Evolutionary conservation across 1,140 invertebrate species (phyloP).

Genomic region (Augochlora pura): DNA sequence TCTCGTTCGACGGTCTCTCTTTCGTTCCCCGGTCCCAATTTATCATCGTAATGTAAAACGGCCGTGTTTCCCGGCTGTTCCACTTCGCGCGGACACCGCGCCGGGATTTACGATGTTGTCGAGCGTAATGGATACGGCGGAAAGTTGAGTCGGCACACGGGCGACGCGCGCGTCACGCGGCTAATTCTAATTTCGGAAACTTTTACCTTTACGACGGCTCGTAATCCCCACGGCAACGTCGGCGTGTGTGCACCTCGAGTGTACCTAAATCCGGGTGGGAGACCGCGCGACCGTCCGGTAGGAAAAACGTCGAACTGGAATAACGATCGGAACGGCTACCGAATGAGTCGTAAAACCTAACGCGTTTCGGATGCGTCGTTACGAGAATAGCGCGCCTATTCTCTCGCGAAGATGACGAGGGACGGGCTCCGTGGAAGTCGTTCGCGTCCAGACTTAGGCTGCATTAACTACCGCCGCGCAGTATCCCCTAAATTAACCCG

Average conservation of each 20-base stretch:
- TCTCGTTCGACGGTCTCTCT: too few relatives aligned
- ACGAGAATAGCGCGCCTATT: not conserved
- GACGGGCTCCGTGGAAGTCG: too few relatives aligned
- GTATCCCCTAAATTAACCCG: too few relatives aligned
- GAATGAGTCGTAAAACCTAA: not conserved
- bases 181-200: slow-evolving; percentile 39
- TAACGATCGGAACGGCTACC: not conserved
- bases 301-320: not conserved
- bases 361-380: not conserved
- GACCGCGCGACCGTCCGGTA: too few relatives aligned
- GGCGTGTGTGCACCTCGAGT: not conserved
- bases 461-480: too few relatives aligned
- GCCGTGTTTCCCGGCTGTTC: slow-evolving; percentile 24
- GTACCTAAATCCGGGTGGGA: not conserved
- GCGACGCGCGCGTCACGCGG: not conserved
- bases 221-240: not conserved
- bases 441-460: too few relatives aligned
- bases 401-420: too few relatives aligned
- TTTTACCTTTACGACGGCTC: slow-evolving; percentile 1
- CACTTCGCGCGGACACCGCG: slow-evolving; percentile 11
- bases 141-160: not conserved
- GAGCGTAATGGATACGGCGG: slow-evolving; percentile 29
- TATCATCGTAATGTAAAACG: slow-evolving; percentile 13
- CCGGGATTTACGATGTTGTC: slow-evolving; percentile 42
- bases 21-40: slow-evolving; percentile 8